Conservation (phyloP, 1,140 invertebrate species). For the Ephestia elutella region DNA sequence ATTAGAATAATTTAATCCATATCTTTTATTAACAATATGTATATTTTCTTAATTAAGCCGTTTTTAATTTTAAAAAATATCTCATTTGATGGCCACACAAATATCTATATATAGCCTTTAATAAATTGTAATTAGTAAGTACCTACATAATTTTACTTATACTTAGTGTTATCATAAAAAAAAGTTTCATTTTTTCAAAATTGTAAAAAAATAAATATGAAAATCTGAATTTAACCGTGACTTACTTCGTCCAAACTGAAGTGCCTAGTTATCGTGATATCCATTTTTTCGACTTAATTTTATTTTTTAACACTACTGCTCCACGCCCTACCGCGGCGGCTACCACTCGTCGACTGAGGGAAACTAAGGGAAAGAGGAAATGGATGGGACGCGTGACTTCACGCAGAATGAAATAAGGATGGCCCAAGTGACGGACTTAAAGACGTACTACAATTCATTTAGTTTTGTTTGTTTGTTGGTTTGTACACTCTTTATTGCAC, state of each 20-base stretch:
- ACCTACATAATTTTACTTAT: too few relatives aligned
- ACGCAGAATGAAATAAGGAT: constrained; percentile 24
- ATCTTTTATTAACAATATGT: too few relatives aligned
- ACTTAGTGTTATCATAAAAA: too few relatives aligned
- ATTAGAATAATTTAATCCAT: too few relatives aligned
- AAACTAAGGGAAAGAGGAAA: constrained; percentile 35
- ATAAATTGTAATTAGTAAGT: too few relatives aligned
- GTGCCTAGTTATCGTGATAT: constrained; percentile 67
- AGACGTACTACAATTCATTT: too few relatives aligned
- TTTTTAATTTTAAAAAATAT: too few relatives aligned
- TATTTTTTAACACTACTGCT: not conserved
- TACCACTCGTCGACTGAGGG: constrained; percentile 37
- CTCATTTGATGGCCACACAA: too few relatives aligned
- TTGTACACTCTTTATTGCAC: not conserved
- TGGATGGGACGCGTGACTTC: constrained; percentile 33
- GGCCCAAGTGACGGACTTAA: constrained; percentile 22
- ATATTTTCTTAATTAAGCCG: too few relatives aligned
- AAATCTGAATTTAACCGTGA: not conserved
- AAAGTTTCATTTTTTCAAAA: too few relatives aligned
- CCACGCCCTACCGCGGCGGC: constrained; percentile 28
- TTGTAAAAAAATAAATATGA: not conserved
- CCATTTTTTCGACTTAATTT: constrained; percentile 42
- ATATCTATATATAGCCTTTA: too few relatives aligned
- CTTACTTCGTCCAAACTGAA: constrained; percentile 70
- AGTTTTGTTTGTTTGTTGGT: too few relatives aligned